phyloP scores from a whole-genome alignment of 2,797 vertebrate genomes.

The Gymnothorax javanicus region DNA sequence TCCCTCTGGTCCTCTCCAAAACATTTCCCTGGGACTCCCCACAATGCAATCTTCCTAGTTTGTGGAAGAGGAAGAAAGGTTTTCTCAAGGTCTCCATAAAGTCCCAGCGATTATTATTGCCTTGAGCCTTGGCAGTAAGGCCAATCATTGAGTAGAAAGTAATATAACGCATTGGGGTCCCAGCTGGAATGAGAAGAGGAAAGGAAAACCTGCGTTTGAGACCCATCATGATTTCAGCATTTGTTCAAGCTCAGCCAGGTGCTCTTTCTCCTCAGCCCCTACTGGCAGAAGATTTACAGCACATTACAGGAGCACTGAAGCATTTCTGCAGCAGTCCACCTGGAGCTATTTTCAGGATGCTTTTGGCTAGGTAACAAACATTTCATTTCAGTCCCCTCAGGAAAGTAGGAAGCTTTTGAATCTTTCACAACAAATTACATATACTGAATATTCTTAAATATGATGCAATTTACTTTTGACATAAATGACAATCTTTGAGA shows the following conservation, averaged over 20 bases:
- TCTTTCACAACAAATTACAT: background rate
- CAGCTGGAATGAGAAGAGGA: background rate
- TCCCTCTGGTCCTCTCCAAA: conserved; percentile 1
- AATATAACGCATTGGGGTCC: conserved; percentile 19
- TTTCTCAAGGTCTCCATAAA: background rate
- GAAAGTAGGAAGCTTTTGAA: background rate
- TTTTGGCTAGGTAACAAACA: background rate
- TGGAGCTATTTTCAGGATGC: background rate
- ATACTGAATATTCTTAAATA: background rate
- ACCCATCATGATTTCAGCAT: conserved; percentile 16
- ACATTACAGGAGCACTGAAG: background rate
- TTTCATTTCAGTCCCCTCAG: conserved; percentile 3
- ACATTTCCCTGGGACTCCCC: conserved; percentile 32
- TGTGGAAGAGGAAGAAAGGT: background rate
- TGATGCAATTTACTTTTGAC: background rate
- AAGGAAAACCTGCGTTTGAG: conserved; percentile 18
- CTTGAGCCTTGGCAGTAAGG: background rate
- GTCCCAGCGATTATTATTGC: conserved; percentile 6
- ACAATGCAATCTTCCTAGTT: background rate
- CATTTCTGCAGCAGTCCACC: background rate
- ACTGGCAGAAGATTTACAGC: background rate
- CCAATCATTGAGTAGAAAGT: conserved; percentile 16
- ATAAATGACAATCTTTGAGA: background rate
- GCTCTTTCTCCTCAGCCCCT: background rate
- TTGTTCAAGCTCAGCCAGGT: conserved; percentile 22